Conservation (phyloP, 2,113 vertebrate species). For the Labeo rohita region DNA sequence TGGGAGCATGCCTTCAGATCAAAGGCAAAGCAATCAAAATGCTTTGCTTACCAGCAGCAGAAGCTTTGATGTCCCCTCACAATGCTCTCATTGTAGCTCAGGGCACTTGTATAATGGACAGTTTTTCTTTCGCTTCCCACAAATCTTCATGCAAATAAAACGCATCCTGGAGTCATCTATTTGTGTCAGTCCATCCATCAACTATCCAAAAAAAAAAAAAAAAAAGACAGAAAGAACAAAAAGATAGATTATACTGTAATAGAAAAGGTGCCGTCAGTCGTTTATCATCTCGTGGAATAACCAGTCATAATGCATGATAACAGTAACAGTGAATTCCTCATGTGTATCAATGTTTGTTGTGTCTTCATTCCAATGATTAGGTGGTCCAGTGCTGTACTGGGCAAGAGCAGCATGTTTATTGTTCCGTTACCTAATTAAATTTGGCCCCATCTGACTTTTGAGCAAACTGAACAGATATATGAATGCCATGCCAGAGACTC, state of each 20-base stretch:
- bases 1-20: constrained; percentile 71
- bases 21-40: constrained; percentile 77
- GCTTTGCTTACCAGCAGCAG: constrained; percentile 67
- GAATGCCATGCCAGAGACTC: not conserved
- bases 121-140: constrained; percentile 22
- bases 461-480: constrained; percentile 2
- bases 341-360: not conserved
- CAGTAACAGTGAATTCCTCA: not conserved
- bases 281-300: not conserved
- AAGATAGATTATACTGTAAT: not conserved
- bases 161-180: not conserved
- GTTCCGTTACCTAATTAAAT: constrained; percentile 1
- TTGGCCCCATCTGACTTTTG: constrained; percentile 3
- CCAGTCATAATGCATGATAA: not conserved
- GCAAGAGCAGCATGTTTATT: not conserved
- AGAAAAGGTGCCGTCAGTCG: not conserved
- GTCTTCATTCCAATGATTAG: constrained; percentile 8
- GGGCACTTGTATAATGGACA: constrained; percentile 44
- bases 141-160: constrained; percentile 23
- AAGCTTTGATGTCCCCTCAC: constrained; percentile 75
- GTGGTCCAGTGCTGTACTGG: not conserved
- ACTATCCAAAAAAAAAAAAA: not conserved
- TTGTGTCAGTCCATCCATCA: constrained; percentile 18
- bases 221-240: not conserved
- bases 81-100: constrained; percentile 38